Conservation (phyloP, 2,888 invertebrate genomes). For the Cyclophora albipunctata region DNA sequence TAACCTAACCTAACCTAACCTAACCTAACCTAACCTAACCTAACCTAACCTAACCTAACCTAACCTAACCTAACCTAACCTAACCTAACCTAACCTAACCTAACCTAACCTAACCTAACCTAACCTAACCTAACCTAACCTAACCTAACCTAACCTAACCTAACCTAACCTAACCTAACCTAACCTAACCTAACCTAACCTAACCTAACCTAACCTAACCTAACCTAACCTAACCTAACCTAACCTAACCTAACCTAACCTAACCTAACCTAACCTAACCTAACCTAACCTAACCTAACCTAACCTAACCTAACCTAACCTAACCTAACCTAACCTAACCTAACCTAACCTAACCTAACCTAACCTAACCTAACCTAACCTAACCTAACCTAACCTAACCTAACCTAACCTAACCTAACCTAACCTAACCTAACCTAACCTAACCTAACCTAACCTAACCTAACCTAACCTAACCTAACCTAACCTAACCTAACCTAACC, state of each 20-base stretch:
- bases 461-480: constrained; percentile 10
- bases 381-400: constrained; percentile 11
- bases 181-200: constrained; percentile 8
- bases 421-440: constrained; percentile 9
- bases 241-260: constrained; percentile 6
- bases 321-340: constrained; percentile 12
- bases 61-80: constrained; percentile 13
- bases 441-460: constrained; percentile 11
- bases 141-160: constrained; percentile 9
- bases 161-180: constrained; percentile 9
- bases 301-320: constrained; percentile 8
- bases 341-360: constrained; percentile 11
- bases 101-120: constrained; percentile 7
- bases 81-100: constrained; percentile 11
- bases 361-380: constrained; percentile 9
- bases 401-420: constrained; percentile 3
- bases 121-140: constrained; percentile 13
- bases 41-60: constrained; percentile 10
- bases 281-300: constrained; percentile 8
- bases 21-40: constrained; percentile 10
- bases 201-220: constrained; percentile 9
- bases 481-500: constrained; percentile 12
- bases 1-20: constrained; percentile 10
- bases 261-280: constrained; percentile 6
- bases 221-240: constrained; percentile 6